A percentile compares a stretch with the other conserved stretches of the same genome.
Conservation (phyloP, 2,797 vertebrate species). For the Simalia tracyae region DNA sequence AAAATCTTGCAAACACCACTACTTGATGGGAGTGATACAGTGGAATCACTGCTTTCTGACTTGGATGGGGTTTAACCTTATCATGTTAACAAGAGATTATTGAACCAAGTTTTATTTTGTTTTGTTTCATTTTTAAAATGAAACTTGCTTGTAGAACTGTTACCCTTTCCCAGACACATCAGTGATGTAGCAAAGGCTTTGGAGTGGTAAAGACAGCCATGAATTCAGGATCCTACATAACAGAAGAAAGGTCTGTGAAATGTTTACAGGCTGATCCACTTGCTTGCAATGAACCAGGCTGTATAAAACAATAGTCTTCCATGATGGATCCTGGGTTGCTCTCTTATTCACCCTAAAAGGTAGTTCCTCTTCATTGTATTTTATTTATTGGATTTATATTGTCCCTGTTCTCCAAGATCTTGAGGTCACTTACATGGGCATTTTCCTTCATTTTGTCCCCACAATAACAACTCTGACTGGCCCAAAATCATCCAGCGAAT, state of each 20-base stretch:
- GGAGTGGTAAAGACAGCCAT: slow-evolving; percentile 47
- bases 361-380: too few species aligned
- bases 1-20: slow-evolving; percentile 42
- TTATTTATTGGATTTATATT: too few species aligned
- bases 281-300: neutral
- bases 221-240: slow-evolving; percentile 47
- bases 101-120: slow-evolving; percentile 52
- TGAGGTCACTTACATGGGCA: too few species aligned
- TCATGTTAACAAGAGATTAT: slow-evolving; percentile 64
- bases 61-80: slow-evolving; percentile 59
- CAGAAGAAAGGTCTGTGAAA: slow-evolving; percentile 49
- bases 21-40: slow-evolving; percentile 33
- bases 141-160: slow-evolving; percentile 9
- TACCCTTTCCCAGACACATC: slow-evolving; percentile 48
- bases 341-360: too few species aligned
- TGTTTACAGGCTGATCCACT: slow-evolving; percentile 54
- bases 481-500: too few species aligned
- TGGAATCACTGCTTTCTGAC: slow-evolving; percentile 46
- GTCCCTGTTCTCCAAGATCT: too few species aligned
- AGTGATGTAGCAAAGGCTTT: slow-evolving; percentile 24
- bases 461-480: too few species aligned
- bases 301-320: slow-evolving; percentile 4
- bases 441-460: too few species aligned
- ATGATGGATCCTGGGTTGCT: neutral
- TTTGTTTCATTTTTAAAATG: neutral